Evolutionary conservation across 2,888 invertebrate species (phyloP).

Genomic region (Parelbella ahira): DNA sequence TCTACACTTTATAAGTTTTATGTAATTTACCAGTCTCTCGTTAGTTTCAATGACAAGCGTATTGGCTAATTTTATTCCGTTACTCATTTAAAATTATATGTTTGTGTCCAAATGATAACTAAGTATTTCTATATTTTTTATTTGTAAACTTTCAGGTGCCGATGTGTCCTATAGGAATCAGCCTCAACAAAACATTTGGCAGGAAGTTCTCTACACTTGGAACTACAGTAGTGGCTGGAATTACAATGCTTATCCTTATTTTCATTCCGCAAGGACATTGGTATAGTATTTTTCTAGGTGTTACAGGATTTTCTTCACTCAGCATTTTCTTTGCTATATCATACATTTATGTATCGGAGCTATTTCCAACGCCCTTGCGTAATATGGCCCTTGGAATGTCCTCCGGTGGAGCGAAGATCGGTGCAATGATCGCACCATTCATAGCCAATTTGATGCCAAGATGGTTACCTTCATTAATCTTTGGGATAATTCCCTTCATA

Average conservation of each 20-base stretch:
- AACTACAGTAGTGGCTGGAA: conserved; percentile 32
- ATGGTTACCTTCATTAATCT: conserved; percentile 49
- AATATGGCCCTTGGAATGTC: conserved; percentile 50
- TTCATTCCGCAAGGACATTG: conserved; percentile 30
- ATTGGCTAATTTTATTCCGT: too few relatives aligned
- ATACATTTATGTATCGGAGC: conserved; percentile 46
- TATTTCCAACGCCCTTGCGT: conserved; percentile 55
- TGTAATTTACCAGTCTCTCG: too few relatives aligned
- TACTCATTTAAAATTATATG: too few relatives aligned
- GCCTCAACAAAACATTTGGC: conserved; percentile 41
- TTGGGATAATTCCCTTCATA: conserved; percentile 44
- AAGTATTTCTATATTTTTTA: too few relatives aligned
- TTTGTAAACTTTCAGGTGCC: conserved; percentile 45
- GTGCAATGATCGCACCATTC: conserved; percentile 52
- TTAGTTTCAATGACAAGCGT: too few relatives aligned
- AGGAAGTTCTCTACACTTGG: conserved; percentile 38
- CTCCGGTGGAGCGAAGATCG: conserved; percentile 45
- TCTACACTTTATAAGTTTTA: too few relatives aligned
- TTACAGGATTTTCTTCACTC: conserved; percentile 37
- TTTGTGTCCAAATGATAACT: too few relatives aligned
- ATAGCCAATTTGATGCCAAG: conserved; percentile 42
- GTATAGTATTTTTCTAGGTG: conserved; percentile 37
- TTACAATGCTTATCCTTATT: conserved; percentile 32
- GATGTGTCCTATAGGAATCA: conserved; percentile 34
- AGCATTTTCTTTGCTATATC: conserved; percentile 37